phyloP scores from a whole-genome alignment of 2,888 invertebrate species.

The Drosophila mimica region DNA sequence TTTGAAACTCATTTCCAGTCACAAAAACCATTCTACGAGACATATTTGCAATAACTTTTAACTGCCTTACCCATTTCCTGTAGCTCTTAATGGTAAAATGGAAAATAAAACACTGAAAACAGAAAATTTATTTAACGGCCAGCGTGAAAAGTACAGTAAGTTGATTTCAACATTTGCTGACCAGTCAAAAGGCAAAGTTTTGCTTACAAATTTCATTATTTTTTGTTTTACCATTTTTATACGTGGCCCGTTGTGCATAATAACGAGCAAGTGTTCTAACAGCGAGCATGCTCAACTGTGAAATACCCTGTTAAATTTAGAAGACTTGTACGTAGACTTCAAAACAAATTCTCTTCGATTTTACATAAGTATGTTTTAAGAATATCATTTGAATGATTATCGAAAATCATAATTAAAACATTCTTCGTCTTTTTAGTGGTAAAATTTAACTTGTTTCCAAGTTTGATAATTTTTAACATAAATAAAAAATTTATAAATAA shows the following conservation, averaged over 20 bases:
- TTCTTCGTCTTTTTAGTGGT: too few species aligned
- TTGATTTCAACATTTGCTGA: conserved; percentile 67
- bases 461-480: too few species aligned
- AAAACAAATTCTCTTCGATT: not conserved
- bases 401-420: not conserved
- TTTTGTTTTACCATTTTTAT: conserved; percentile 51
- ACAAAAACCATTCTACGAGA: conserved; percentile 40
- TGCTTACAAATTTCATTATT: conserved; percentile 37
- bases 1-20: conserved; percentile 25
- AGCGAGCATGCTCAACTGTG: not conserved
- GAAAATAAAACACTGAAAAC: conserved; percentile 21
- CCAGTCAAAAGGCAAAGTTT: conserved; percentile 41
- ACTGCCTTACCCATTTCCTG: conserved; percentile 62
- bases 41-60: conserved; percentile 58
- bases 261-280: conserved; percentile 35
- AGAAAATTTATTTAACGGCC: conserved; percentile 60
- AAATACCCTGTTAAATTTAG: conserved; percentile 2
- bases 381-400: not conserved
- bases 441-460: not conserved
- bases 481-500: too few species aligned
- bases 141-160: conserved; percentile 60
- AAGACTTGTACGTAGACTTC: not conserved
- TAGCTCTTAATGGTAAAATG: conserved; percentile 4
- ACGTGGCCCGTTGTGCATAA: conserved; percentile 61
- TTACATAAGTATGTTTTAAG: not conserved